These are phyloP conservation scores for Serrognathus titanus DNA, from an alignment of 2,888 invertebrate species.

Conservation along the genomic window DNA sequence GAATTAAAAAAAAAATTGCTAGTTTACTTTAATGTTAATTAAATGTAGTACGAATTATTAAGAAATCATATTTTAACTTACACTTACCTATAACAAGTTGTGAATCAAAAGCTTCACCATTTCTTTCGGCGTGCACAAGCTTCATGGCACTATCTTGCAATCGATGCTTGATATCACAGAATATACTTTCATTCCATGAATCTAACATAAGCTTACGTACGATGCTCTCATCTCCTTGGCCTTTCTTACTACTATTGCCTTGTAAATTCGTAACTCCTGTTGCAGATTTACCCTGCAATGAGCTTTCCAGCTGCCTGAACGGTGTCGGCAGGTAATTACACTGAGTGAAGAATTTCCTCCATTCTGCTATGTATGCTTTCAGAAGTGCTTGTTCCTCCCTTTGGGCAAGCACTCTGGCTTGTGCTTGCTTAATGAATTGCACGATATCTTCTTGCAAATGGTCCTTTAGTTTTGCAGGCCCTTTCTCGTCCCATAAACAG, in stretches of 20 bases:
- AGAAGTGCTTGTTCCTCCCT: slow-evolving; percentile 93
- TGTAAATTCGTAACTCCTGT: slow-evolving; percentile 35
- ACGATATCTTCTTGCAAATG: slow-evolving; percentile 89
- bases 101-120: slow-evolving; percentile 97
- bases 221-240: slow-evolving; percentile 78
- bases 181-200: slow-evolving; percentile 97
- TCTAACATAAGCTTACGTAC: slow-evolving; percentile 96
- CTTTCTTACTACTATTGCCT: slow-evolving; percentile 48
- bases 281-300: slow-evolving; percentile 67
- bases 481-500: slow-evolving; percentile 96
- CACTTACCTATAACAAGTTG: slow-evolving; percentile 77
- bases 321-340: slow-evolving; percentile 96
- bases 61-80: background rate
- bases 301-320: slow-evolving; percentile 85
- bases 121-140: slow-evolving; percentile 92
- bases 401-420: slow-evolving; percentile 83
- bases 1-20: background rate
- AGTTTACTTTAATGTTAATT: background rate
- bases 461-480: slow-evolving; percentile 81
- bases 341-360: slow-evolving; percentile 97
- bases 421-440: slow-evolving; percentile 91
- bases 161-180: slow-evolving; percentile 89
- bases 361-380: slow-evolving; percentile 95
- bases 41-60: background rate
- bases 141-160: slow-evolving; percentile 96